Conservation (phyloP, 64 coral and sea anemone species). For the Platygyra sinensis region DNA sequence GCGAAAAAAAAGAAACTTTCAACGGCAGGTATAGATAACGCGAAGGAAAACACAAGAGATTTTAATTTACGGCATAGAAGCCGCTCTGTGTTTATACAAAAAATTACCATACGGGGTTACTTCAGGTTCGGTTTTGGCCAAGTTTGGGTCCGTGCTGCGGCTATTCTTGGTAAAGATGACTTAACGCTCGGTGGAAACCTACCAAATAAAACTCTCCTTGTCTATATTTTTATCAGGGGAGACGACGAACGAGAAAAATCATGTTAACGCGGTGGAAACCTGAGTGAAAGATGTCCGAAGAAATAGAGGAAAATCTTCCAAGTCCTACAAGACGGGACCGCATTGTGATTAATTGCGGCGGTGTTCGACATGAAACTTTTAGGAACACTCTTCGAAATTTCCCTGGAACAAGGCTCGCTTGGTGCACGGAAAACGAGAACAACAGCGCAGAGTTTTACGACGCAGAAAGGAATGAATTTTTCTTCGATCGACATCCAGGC, state of each 20-base stretch:
- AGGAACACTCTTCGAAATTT: constrained; percentile 93
- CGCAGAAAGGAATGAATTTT: constrained; percentile 84
- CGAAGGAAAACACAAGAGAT: constrained; percentile 6
- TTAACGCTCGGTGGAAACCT: constrained; percentile 4
- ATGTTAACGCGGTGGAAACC: constrained; percentile 12
- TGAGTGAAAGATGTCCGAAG: constrained; percentile 58
- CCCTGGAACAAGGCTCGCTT: constrained; percentile 82
- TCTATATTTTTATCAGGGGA: constrained; percentile 18
- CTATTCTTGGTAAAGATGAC: background rate
- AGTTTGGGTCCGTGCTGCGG: background rate
- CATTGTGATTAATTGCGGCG: constrained; percentile 94
- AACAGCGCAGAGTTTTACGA: constrained; percentile 71
- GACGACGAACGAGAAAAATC: constrained; percentile 15
- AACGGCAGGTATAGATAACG: background rate
- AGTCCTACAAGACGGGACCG: constrained; percentile 60
- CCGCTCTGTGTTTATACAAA: constrained; percentile 10
- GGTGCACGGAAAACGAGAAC: constrained; percentile 74
- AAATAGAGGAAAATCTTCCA: constrained; percentile 53
- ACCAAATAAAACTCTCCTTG: background rate
- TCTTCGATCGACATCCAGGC: constrained; percentile 95
- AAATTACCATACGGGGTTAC: constrained; percentile 21
- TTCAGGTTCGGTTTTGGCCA: background rate
- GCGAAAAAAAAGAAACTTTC: background rate
- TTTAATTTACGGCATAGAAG: constrained; percentile 2
- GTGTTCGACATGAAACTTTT: constrained; percentile 91